These are phyloP conservation scores for Molorchus minor DNA, from an alignment of 2,888 invertebrate species.

Conservation along the genomic window DNA sequence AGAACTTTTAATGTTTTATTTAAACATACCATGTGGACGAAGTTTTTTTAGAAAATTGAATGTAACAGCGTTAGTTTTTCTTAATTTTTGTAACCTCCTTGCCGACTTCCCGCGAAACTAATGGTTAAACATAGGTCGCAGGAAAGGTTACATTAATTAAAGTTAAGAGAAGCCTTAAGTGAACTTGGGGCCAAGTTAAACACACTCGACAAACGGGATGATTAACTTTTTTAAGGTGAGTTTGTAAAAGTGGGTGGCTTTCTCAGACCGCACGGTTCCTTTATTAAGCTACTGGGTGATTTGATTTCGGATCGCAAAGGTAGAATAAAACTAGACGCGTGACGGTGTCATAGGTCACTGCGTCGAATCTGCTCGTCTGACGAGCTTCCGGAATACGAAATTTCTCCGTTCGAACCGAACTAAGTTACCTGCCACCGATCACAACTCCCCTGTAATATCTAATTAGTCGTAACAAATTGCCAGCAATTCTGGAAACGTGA, in stretches of 20 bases:
- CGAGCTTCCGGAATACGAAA: conserved; percentile 51
- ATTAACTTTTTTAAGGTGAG: conserved; percentile 15
- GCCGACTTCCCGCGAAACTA: conserved; percentile 15
- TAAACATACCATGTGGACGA: conserved; percentile 9
- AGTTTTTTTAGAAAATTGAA: conserved; percentile 17
- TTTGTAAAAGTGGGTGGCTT: conserved; percentile 13
- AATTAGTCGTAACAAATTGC: conserved; percentile 50
- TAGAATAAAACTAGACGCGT: conserved; percentile 52
- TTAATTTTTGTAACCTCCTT: conserved; percentile 11
- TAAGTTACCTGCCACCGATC: conserved; percentile 46
- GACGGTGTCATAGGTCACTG: conserved; percentile 57
- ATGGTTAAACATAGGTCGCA: conserved; percentile 3
- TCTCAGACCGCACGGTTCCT: conserved; percentile 27
- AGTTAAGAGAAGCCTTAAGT: background rate
- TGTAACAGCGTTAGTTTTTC: conserved; percentile 13
- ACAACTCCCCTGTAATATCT: conserved; percentile 43
- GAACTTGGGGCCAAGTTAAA: conserved; percentile 17
- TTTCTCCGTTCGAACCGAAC: conserved; percentile 40
- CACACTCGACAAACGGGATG: conserved; percentile 14
- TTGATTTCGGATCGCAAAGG: conserved; percentile 53
- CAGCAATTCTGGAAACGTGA: conserved; percentile 44
- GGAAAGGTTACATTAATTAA: conserved; percentile 7
- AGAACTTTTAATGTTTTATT: conserved; percentile 8
- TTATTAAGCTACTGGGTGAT: conserved; percentile 51
- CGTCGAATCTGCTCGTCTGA: conserved; percentile 49